Evolutionary conservation across 2,113 vertebrate species (phyloP), one percentile per base, ranked within the genome.

Genomic region (Corvus moneduloides): DNA sequence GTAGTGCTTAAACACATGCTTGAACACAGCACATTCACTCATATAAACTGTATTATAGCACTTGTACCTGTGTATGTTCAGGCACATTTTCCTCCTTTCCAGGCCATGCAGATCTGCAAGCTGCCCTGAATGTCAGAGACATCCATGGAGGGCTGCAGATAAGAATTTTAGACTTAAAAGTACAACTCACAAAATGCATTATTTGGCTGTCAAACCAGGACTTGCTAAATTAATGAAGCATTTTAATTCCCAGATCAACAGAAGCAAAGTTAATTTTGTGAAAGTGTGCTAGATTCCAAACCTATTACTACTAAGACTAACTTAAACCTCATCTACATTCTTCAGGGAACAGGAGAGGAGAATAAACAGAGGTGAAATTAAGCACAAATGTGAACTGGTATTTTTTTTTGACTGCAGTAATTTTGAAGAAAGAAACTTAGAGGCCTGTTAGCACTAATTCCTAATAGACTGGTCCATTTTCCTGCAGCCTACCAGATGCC

Each of bases 201-300:
- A 95, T 97, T 97, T 96, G 94, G 92, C 96, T 97, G 96, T 97
- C 96, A 97, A 96, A 94, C 92, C 90, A 96, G 94, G 93, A 95
- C 96, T 96, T 32, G 86, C 96, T 96, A 97, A 96, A 96, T 96
- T 97, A 97, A 96, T 96, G 96, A 97, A 96, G 94, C 96, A 96
- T 96, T 96, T 96, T 96, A 97, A 97, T 95, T 97, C 96, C 96
- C 96, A 93, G 76, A 95, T 95, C 96, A 96, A 96, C 96, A 96
- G 96, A 95, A 96, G 96, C 96, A 96, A 96, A 96, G 96, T 96
- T 96, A 97, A 97, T 97, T 96, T 97, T 90, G 93, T 92, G 92
- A 84, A 96, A 97, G 94, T 95, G 96, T 97, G 94, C 94, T 97
- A 96, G 94, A 95, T 97, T 96, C 94, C 77, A 93, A 96, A 93